A percentile compares a stretch with the other conserved stretches of the same genome.
phyloP scores from a whole-genome alignment of 1,140 invertebrate genomes.

The Chionoecetes opilio region DNA sequence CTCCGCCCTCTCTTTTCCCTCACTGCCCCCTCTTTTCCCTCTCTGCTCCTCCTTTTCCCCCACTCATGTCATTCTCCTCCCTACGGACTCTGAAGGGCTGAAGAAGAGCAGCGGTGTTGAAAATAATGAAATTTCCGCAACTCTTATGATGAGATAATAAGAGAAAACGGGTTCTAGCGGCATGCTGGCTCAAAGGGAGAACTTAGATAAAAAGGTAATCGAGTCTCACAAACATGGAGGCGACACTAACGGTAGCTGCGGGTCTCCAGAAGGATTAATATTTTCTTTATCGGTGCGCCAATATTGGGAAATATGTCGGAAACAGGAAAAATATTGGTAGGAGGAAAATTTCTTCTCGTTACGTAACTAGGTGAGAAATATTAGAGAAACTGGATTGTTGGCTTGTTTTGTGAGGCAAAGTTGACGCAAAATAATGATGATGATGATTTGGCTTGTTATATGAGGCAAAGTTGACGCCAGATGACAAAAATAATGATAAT shows the following conservation, averaged over 20 bases:
- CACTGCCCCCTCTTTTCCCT: too few species aligned
- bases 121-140: constrained; percentile 30
- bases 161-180: not conserved
- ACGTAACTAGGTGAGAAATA: constrained; percentile 20
- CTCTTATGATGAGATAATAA: constrained; percentile 11
- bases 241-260: not conserved
- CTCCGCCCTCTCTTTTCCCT: too few species aligned
- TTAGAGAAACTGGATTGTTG: not conserved
- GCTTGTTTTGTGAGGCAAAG: not conserved
- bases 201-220: constrained; percentile 22
- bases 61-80: not conserved
- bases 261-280: constrained; percentile 6
- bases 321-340: not conserved
- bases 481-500: not conserved
- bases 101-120: not conserved
- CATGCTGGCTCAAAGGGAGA: constrained; percentile 1
- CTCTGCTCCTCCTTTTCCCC: too few species aligned
- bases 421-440: not conserved
- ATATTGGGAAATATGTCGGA: constrained; percentile 11
- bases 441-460: not conserved
- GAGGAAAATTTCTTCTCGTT: constrained; percentile 9
- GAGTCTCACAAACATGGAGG: constrained; percentile 5
- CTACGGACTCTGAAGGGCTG: not conserved
- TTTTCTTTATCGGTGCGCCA: constrained; percentile 27
- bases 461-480: not conserved